Percentiles rank a stretch among this genome's conserved stretches.
phyloP scores from a whole-genome alignment of 2,888 invertebrate genomes.

The Tromatobia lineatoria region DNA sequence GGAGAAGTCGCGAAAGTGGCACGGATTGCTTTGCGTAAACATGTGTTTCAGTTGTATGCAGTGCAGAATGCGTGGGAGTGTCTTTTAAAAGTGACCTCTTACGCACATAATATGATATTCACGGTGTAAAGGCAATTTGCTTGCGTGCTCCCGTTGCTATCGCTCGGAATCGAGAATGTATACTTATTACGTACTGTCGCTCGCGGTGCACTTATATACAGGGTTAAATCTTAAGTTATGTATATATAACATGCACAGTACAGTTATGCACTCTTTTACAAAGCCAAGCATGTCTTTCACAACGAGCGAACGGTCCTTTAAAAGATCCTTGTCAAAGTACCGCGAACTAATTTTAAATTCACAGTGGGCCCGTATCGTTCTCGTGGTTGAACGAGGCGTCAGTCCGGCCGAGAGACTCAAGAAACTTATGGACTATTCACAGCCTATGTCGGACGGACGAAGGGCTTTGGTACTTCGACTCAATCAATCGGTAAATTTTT shows the following conservation, averaged over 20 bases:
- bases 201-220: slow-evolving; percentile 47
- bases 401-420: slow-evolving; percentile 94
- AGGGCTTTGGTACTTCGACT: slow-evolving; percentile 94
- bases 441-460: slow-evolving; percentile 96
- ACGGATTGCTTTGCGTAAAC: slow-evolving; percentile 58
- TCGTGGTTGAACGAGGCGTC: slow-evolving; percentile 99
- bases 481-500: slow-evolving; percentile 92
- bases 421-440: slow-evolving; percentile 96
- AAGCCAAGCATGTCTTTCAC: slow-evolving; percentile 34
- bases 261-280: slow-evolving; percentile 58
- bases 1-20: slow-evolving; percentile 52
- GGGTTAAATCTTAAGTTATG: not conserved
- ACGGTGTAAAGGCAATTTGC: slow-evolving; percentile 46
- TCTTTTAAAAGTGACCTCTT: slow-evolving; percentile 46
- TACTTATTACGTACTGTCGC: slow-evolving; percentile 19
- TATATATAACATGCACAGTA: slow-evolving; percentile 36
- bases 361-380: slow-evolving; percentile 98
- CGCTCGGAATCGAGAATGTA: slow-evolving; percentile 37
- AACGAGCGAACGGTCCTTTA: slow-evolving; percentile 49
- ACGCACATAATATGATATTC: slow-evolving; percentile 36
- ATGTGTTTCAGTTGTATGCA: slow-evolving; percentile 44
- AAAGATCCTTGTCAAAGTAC: slow-evolving; percentile 56
- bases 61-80: slow-evolving; percentile 42
- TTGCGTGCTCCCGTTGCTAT: slow-evolving; percentile 54
- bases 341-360: slow-evolving; percentile 68